Evolutionary conservation across 2,113 vertebrate species (phyloP).

Genomic region (Spilogale gracilis): DNA sequence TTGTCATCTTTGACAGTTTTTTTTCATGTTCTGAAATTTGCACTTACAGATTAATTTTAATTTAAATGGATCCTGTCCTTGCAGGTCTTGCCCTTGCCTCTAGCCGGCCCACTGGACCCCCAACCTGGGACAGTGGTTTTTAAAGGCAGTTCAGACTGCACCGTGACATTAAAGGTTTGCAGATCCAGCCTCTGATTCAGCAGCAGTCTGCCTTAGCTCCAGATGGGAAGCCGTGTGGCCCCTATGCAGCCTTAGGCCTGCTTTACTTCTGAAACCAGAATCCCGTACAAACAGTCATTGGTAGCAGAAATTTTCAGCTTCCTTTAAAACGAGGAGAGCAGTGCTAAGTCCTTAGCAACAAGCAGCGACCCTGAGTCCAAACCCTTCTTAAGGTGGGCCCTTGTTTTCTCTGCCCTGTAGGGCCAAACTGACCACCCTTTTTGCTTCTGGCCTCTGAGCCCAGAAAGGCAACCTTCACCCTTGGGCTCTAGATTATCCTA

Average conservation of each 20-base stretch:
- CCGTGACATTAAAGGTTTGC: not conserved
- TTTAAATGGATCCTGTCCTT: not conserved
- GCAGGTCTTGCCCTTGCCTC: not conserved
- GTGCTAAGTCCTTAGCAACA: not conserved
- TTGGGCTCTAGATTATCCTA: not conserved
- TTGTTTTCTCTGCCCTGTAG: not conserved
- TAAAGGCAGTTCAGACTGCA: not conserved
- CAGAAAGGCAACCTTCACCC: not conserved
- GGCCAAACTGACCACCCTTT: not conserved
- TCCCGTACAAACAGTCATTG: not conserved
- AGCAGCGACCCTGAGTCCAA: not conserved
- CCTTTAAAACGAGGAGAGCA: not conserved
- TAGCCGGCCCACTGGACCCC: not conserved
- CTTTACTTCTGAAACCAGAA: not conserved
- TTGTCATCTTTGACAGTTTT: not conserved
- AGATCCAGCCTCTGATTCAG: not conserved
- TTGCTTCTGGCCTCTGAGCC: not conserved
- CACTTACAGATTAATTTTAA: not conserved
- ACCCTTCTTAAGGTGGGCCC: accelerated
- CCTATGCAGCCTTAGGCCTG: not conserved
- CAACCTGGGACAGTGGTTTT: not conserved
- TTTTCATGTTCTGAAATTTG: not conserved
- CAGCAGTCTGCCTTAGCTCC: not conserved
- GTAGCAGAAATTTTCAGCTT: not conserved
- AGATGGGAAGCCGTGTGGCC: not conserved